Evolutionary conservation across 2,797 vertebrate species (phyloP).

Genomic region (Austrolebias charrua): DNA sequence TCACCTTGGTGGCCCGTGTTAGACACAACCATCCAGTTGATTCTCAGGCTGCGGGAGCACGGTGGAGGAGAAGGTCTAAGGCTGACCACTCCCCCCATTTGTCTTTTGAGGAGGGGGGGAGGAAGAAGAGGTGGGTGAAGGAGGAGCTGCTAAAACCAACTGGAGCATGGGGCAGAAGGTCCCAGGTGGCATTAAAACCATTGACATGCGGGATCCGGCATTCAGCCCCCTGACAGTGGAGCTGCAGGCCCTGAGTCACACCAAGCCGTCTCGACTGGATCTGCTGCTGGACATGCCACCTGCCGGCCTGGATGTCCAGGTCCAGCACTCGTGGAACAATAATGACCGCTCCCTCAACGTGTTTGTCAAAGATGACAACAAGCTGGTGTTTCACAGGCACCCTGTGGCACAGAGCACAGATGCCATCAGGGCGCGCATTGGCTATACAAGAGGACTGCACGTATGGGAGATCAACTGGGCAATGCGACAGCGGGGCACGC

Average conservation of each 20-base stretch:
- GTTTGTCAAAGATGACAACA: slow-evolving; percentile 98
- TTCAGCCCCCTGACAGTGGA: slow-evolving; percentile 93
- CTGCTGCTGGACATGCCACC: slow-evolving; percentile 96
- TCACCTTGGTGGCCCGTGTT: slow-evolving; percentile 53
- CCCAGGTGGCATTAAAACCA: slow-evolving; percentile 96
- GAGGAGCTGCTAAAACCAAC: slow-evolving; percentile 51
- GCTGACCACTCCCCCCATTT: slow-evolving; percentile 70
- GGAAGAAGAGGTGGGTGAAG: slow-evolving; percentile 30
- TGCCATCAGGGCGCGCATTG: slow-evolving; percentile 91
- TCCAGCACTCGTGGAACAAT: slow-evolving; percentile 95
- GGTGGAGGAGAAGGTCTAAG: slow-evolving; percentile 45
- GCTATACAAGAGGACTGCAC: slow-evolving; percentile 95
- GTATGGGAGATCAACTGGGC: slow-evolving; percentile 99
- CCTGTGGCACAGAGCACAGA: slow-evolving; percentile 99
- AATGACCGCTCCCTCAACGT: slow-evolving; percentile 96
- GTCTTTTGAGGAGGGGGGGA: slow-evolving; percentile 63
- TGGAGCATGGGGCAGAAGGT: slow-evolving; percentile 97
- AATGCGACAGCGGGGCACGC: slow-evolving; percentile 94
- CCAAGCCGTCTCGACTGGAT: slow-evolving; percentile 92
- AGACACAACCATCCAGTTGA: slow-evolving; percentile 35
- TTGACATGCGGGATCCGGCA: slow-evolving; percentile 95
- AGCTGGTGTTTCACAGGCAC: slow-evolving; percentile 95
- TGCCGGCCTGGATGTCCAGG: slow-evolving; percentile 82
- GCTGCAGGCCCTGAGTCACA: slow-evolving; percentile 91
- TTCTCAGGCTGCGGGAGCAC: slow-evolving; percentile 50